Base-by-base conservation (phyloP, 2,888 invertebrate genomes). In the Lacanobia oleracea region DNA sequence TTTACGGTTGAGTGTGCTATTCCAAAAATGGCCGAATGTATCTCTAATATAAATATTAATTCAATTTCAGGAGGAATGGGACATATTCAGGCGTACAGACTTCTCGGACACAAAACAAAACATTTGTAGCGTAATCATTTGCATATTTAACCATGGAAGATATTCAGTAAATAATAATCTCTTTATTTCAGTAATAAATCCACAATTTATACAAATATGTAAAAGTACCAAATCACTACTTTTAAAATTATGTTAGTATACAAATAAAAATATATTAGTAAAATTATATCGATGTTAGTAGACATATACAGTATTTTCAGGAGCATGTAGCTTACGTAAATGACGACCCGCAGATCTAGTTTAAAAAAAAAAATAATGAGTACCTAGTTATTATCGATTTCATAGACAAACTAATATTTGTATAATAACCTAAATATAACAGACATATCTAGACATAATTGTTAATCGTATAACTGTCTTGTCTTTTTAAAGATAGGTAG, bases 21-120 rank as follows among this genome's bases (percentile, higher is more conserved):
- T 21, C 14, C 8, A 23, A 21, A 23, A 43, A 40, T 16, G 4
- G 16, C 2, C 4, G 10, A 18, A 37, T 14, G 5, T 33, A 33
- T 33, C 33, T 33, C 12, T 37, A 59, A 50, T 33, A 33, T 63
- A 48, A 43, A 37, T 62, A 1, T 59, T 53, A 48, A 10, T 72
- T 60, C 0, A 37, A 54, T 84, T 86, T 54, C 86, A 84, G 84
- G 50, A 57, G 67, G 23, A 84, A 72, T 33, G 16, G 70, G 53
- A 37, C 33, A 2, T 83, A 84, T 50, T 43, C 54, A 23, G 68
- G 65, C 40, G 68, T 79, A 18, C 37, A 71, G 18, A 74, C 66
- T 60, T 37, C 37, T 6, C 71, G 33, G 10, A 53, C 50, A 23
- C 33, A 74, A 23, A 68, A 57, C 50, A 79, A 79, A 69, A 50